phyloP scores from a whole-genome alignment of 2,888 invertebrate species.

The Apantesis nais region DNA sequence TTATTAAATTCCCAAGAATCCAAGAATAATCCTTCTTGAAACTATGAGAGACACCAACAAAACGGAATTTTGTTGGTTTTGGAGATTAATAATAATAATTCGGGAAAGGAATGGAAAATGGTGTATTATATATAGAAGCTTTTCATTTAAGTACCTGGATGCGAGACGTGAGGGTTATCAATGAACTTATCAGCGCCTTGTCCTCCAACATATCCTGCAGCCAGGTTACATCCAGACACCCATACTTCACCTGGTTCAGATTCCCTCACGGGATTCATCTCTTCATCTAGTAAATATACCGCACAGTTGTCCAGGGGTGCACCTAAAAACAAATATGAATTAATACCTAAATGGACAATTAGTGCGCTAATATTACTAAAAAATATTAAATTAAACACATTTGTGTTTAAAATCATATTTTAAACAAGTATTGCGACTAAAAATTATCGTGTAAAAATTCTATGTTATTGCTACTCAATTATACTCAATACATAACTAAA shows the following conservation, averaged over 20 bases:
- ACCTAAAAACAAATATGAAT: constrained; percentile 76
- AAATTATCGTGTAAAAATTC: too few species aligned
- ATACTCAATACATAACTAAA: too few species aligned
- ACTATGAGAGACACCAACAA: background rate
- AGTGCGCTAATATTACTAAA: too few species aligned
- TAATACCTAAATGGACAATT: background rate
- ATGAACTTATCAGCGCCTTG: constrained; percentile 90
- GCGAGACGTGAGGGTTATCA: constrained; percentile 89
- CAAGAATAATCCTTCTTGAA: background rate
- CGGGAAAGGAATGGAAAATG: background rate
- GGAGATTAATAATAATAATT: background rate
- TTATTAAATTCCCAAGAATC: too few species aligned
- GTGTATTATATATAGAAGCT: background rate
- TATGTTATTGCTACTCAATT: too few species aligned
- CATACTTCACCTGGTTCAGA: constrained; percentile 93
- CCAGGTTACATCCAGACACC: constrained; percentile 92
- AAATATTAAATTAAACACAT: too few species aligned
- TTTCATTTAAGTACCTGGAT: constrained; percentile 61
- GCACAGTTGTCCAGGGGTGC: constrained; percentile 92
- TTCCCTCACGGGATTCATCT: constrained; percentile 89
- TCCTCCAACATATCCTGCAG: constrained; percentile 92
- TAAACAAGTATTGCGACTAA: too few species aligned
- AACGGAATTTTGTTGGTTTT: background rate
- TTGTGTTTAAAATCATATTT: too few species aligned
- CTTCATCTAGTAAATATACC: constrained; percentile 91